Base-by-base conservation (phyloP, 1,140 invertebrate species). In the Eciton burchellii region DNA sequence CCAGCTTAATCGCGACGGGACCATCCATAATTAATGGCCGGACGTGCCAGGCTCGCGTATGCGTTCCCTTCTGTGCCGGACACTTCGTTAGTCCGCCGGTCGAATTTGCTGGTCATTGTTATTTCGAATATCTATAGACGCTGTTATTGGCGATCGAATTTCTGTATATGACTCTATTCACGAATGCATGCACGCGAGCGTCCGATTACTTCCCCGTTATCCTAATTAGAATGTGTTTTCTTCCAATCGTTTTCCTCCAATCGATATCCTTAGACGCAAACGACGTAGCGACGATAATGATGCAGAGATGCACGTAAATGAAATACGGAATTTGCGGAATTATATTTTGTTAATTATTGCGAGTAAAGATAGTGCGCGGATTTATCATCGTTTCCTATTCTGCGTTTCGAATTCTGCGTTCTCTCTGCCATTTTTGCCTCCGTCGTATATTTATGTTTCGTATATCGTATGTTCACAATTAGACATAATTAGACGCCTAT, bases 21-120 rank as follows among this genome's bases (percentile, higher is more conserved):
- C 71, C 84, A 79, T 89, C 81, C 81, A 88, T 91, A 90, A 91
- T 91, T 89, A 89, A 91, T 90, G 84, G 56, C 54, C 57, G 63
- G 79, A 81, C 84, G 76, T 77, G 68, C 60, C 72, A 54, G 35
- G 41, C 57, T 70, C 77, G 43, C 52, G 35, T 49, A 82, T 65
- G 52, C 62, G 54, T 62, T 49, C 26, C 56, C 35, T 79, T 16
- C 16, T 43, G 72, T n/a, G 43, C 63, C 63, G 72, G 65, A 47
- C 76, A 86, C 87, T 88, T 89, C 83, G 87, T 89, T 89, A 87
- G 70, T 68, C 76, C 59, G 29, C 74, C 54, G 26, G 43, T n/a
- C 56, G 68, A 72, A 81, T 81, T 73, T 81, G 56, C 65, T 71
- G 66, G 74, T 72, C 84, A 76, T 86, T 81, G 59, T 84, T 86